Conservation (phyloP, 2,888 invertebrate genomes). For the Beris chalybata region DNA sequence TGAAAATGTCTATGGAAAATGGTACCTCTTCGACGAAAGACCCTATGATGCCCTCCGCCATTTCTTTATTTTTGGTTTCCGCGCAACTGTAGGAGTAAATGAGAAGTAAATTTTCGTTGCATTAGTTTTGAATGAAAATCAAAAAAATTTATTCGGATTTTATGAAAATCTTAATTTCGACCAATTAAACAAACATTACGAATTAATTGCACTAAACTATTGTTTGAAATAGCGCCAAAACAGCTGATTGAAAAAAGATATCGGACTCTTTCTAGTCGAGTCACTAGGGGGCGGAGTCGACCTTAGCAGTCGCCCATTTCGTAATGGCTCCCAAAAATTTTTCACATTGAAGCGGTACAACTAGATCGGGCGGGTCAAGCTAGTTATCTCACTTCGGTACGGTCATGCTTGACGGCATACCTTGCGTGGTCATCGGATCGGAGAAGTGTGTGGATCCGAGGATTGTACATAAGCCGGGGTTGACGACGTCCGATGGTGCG, state of each 20-base stretch:
- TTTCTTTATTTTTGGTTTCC: no score
- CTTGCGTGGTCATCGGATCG: slow-evolving; percentile 23
- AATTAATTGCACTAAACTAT: no score
- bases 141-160: no score
- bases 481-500: slow-evolving; percentile 8
- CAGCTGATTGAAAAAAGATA: not conserved
- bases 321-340: slow-evolving; percentile 45
- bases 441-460: not conserved
- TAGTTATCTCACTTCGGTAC: slow-evolving; percentile 38
- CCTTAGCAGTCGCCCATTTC: slow-evolving; percentile 43
- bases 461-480: slow-evolving; percentile 6
- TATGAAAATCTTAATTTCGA: no score
- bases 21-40: no score
- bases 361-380: slow-evolving; percentile 37
- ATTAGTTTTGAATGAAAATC: no score
- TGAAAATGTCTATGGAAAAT: no score
- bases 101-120: no score
- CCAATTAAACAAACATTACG: no score
- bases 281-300: slow-evolving; percentile 50
- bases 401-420: slow-evolving; percentile 23
- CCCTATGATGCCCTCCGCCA: no score
- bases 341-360: slow-evolving; percentile 40
- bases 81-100: no score
- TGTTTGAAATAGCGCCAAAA: no score
- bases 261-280: not conserved